Evolutionary conservation across 2,888 invertebrate species (phyloP).

Genomic region (Mimachlamys varia): DNA sequence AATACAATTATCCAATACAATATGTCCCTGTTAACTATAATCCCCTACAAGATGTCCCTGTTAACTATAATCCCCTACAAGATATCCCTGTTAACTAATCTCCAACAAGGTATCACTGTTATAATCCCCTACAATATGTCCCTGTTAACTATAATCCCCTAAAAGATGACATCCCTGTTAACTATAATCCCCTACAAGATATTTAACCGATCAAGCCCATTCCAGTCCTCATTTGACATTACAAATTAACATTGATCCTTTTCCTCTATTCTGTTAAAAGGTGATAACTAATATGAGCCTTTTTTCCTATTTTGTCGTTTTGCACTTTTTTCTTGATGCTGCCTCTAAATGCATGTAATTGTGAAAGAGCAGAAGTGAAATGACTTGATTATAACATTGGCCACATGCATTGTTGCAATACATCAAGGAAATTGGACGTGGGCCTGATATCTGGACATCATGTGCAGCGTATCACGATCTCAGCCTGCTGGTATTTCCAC

Average conservation of each 20-base stretch:
- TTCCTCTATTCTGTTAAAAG: neutral
- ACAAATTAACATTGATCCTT: neutral
- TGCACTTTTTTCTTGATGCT: neutral
- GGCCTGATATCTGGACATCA: constrained; percentile 18
- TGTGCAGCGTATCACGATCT: neutral
- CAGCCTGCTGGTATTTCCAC: constrained; percentile 11
- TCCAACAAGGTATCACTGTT: too few species aligned
- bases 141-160: neutral
- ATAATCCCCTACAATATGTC: too few species aligned
- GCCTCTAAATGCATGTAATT: constrained; percentile 1
- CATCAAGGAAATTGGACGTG: neutral
- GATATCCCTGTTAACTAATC: too few species aligned
- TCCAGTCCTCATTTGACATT: neutral
- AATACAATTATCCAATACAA: neutral
- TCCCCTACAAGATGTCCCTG: neutral
- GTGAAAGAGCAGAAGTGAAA: neutral
- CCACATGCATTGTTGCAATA: neutral
- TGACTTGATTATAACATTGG: neutral
- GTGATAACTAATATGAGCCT: neutral
- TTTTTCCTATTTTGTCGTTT: neutral
- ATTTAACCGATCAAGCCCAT: neutral
- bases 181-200: neutral
- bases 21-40: neutral
- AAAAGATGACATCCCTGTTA: neutral
- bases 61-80: neutral